Evolutionary conservation across 1,140 invertebrate genomes (phyloP).

Genomic region (Dolichoris vasculosae): DNA sequence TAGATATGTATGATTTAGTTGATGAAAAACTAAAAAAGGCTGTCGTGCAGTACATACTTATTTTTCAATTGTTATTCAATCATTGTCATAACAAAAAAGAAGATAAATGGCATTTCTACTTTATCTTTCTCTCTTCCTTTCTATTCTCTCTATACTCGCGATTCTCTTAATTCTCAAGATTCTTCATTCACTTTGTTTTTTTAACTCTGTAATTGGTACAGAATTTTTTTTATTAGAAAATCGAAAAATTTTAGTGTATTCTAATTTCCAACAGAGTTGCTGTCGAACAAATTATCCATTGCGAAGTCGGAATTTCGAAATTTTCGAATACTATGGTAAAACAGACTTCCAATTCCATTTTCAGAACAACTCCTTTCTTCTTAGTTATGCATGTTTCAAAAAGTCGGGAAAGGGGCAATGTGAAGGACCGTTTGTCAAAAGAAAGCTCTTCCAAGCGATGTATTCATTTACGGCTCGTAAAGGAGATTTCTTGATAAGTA

Average conservation of each 20-base stretch:
- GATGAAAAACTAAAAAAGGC: background rate
- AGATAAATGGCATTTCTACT: background rate
- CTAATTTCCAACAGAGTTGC: background rate
- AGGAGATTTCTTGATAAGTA: background rate
- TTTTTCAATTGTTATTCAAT: conserved; percentile 7
- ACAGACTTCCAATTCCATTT: no score
- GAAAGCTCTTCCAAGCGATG: background rate
- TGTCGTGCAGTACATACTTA: background rate
- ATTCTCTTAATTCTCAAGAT: no score
- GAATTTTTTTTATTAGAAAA: background rate
- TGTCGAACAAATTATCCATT: background rate
- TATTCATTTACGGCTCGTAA: background rate
- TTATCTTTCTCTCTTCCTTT: background rate
- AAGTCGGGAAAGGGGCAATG: background rate
- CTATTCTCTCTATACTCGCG: conserved; percentile 12
- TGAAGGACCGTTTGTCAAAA: background rate
- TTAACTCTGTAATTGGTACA: background rate
- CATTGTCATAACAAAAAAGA: background rate
- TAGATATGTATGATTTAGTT: background rate
- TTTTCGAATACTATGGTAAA: background rate
- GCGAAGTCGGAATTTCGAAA: background rate
- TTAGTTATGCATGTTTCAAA: background rate
- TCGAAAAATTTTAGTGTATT: background rate
- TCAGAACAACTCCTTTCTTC: background rate
- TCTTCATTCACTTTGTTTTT: background rate